A percentile compares a stretch with the other conserved stretches of the same genome.
phyloP scores from a whole-genome alignment of 2,888 invertebrate species.

The Lissocephala sabroskyi region DNA sequence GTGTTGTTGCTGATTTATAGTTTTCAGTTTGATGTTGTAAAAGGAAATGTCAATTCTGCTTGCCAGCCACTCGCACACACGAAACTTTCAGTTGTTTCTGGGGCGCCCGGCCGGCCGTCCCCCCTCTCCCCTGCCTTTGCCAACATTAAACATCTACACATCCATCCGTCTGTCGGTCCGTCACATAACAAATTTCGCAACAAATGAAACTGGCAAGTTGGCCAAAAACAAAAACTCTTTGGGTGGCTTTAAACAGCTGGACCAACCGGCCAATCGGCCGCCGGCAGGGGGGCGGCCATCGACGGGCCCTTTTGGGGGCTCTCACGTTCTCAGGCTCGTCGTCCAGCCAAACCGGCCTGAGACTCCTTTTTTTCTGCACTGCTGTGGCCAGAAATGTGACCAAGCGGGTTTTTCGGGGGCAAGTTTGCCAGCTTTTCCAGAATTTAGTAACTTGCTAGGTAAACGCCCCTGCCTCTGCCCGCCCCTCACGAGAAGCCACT shows the following conservation, averaged over 20 bases:
- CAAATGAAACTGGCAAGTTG: constrained; percentile 3
- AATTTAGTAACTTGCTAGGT: constrained; percentile 29
- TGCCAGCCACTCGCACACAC: constrained; percentile 36
- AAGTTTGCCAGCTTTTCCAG: constrained; percentile 37
- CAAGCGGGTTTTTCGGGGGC: constrained; percentile 43
- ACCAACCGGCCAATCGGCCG: no score
- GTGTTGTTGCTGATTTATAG: constrained; percentile 50
- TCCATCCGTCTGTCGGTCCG: no score
- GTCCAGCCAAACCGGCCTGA: neutral
- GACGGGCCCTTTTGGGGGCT: constrained; percentile 18
- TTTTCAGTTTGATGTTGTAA: constrained; percentile 64
- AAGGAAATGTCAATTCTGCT: constrained; percentile 64
- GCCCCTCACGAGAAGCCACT: no score
- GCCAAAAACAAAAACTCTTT: neutral
- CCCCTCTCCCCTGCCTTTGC: constrained; percentile 15
- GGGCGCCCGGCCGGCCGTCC: constrained; percentile 11
- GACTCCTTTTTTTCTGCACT: constrained; percentile 15
- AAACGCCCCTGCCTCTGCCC: no score
- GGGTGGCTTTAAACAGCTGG: constrained; percentile 1
- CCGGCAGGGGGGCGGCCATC: neutral
- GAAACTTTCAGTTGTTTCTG: neutral
- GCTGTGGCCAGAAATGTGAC: constrained; percentile 64
- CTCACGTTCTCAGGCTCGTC: constrained; percentile 36
- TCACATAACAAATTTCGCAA: constrained; percentile 50
- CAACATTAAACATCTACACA: no score